These are phyloP conservation scores for Pocillopora damicornis DNA, from an alignment of 64 coral and sea anemone genomes.

Conservation along the genomic window DNA sequence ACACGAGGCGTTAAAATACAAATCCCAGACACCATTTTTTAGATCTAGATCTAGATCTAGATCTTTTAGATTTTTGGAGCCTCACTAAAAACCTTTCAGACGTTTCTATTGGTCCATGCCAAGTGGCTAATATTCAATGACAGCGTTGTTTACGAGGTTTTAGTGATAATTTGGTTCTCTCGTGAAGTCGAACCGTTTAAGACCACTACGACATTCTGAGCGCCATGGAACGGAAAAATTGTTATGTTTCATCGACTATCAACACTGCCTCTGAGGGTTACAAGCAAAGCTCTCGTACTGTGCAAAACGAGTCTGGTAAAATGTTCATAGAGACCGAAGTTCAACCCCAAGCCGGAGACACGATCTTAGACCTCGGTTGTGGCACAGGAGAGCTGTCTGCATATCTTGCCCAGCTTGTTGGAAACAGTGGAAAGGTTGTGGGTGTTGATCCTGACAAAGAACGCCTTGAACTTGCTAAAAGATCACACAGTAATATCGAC, in stretches of 20 bases:
- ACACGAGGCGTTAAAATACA: no score
- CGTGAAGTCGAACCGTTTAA: no score
- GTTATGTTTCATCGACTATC: background rate
- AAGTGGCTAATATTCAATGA: no score
- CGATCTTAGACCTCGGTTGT: constrained; percentile 51
- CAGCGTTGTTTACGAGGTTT: no score
- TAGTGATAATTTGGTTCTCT: no score
- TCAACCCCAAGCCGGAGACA: constrained; percentile 5
- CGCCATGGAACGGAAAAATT: no score
- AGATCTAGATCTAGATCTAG: no score
- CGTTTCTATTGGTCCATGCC: no score
- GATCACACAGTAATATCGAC: background rate
- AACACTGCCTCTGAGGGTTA: background rate
- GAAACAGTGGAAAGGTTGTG: constrained; percentile 14
- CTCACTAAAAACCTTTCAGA: no score
- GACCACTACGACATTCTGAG: no score
- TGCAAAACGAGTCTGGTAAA: background rate
- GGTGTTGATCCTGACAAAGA: constrained; percentile 36
- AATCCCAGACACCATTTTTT: no score
- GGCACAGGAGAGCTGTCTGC: constrained; percentile 48
- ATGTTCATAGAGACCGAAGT: background rate
- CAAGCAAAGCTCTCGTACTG: background rate
- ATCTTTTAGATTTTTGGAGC: no score
- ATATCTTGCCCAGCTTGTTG: constrained; percentile 9
- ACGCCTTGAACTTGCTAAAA: constrained; percentile 11